Base-by-base conservation (phyloP, 2,113 vertebrate genomes). In the Callopanchax toddi region DNA sequence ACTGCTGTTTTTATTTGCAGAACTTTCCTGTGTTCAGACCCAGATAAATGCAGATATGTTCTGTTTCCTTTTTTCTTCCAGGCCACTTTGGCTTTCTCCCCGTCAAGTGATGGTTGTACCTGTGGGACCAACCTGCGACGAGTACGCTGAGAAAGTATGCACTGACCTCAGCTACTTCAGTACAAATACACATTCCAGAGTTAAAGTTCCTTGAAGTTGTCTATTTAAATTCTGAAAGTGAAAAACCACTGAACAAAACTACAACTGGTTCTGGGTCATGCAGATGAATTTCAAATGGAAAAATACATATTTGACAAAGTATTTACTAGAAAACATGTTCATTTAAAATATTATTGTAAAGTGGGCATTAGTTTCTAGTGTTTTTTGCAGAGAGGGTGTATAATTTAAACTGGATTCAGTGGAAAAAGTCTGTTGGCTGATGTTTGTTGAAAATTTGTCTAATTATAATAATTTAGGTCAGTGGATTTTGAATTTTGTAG, bases 31-130 rank as follows among this genome's bases (percentile, higher is more conserved):
- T 42, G 18, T 63, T 21, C 11, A 3, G 3, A 16, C 55, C 39
- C 18, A 16, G 4, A 58, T 25, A 20, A 62, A 74, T 20, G 20
- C 20, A 52, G 36, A 46, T 36, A 20, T 67, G 53, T 59, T 2
- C 22, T 50, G n/a, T 67, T 75, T 11, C 10, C 56, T 17, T 70
- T 32, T 32, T 32, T n/a, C n/a, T 9, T 68, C 11, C 65, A 99
- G 97, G 97, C 97, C 97, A 0, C 91, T 99, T 62, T 99, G 97
- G 97, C 91, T 99, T 46, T 99, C 97, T 37, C 97, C 97, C 34
- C 91, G 90, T 64, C 97, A 99, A 72, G 94, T 98, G 53, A 99
- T 99, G 97, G 94, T 99, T 2, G 92, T 99, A 45, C 95, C 97
- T 2, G 95, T 99, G 65, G 97, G 96, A 84, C 95, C 95, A 36